Evolutionary conservation across 2,888 invertebrate species (phyloP), one percentile per base, ranked within the genome.

Genomic region (Cistogaster globosa): DNA sequence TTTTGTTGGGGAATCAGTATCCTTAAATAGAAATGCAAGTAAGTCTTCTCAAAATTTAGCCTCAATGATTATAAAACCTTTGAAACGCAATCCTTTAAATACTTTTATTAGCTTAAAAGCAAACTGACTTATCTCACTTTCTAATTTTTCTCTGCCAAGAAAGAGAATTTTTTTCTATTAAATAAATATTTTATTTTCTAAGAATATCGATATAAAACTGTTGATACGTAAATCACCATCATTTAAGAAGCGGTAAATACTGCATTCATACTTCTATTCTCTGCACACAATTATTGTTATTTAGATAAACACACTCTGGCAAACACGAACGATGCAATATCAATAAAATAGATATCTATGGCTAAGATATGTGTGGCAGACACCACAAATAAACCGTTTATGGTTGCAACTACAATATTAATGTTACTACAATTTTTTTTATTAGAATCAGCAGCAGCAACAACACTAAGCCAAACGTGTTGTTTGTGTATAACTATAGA

Each of bases 351-450:
- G 42, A 69, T 76, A 63, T 20, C n/a, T 71, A 58, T 77, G 76
- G 82, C 20, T 76, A 60, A 71, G 82, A 71, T 76, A 72, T 77
- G 58, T 77, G 71, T 67, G 69, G 76, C 71, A 77, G 65, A 83
- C 76, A 76, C 82, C 76, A 83, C 71, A 71, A 82, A 82, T 82
- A 58, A 72, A 72, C 72, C 72, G 67, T 80, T 80, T 83, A 77
- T 83, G 71, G 76, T 60, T 71, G 58, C 71, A 77, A 71, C 76
- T 67, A 60, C 60, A 60, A 51, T 53, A 36, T 36, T 32, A 78
- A 78, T 62, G 55, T 58, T 58, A 22, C 22, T 32, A 26, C 18
- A 53, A 75, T 38, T 18, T 53, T 18, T 53, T 12, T 11, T 11
- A 62, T 55, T 16, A 55, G 16, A 48, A 62, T 22, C 51, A 67